Evolutionary conservation across 2,888 invertebrate genomes (phyloP).

Genomic region (Heliconius erato): DNA sequence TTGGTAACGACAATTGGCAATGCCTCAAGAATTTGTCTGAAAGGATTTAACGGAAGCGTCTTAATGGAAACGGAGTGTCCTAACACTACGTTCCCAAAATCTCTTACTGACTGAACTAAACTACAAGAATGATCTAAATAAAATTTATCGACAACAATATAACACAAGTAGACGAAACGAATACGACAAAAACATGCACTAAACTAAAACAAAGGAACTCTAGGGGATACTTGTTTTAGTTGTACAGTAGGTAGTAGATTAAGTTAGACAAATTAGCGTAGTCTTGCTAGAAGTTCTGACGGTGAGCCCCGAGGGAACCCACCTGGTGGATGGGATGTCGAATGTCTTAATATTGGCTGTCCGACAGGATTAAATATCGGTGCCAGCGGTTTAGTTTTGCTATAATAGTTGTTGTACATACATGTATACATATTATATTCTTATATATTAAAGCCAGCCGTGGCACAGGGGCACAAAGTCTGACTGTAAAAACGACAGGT

Average conservation of each 20-base stretch:
- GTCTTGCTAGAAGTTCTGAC: slow-evolving; percentile 48
- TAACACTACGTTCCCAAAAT: too few species aligned
- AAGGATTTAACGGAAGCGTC: too few species aligned
- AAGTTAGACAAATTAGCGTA: slow-evolving; percentile 42
- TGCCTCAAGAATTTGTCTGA: too few species aligned
- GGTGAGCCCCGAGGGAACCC: slow-evolving; percentile 37
- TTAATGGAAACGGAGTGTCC: too few species aligned
- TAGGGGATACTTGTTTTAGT: neutral
- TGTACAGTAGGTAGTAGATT: neutral
- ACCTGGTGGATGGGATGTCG: slow-evolving; percentile 49
- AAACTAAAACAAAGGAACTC: slow-evolving; percentile 12
- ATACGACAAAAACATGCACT: neutral
- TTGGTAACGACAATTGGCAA: too few species aligned
- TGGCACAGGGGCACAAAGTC: too few species aligned
- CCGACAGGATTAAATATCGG: slow-evolving; percentile 21
- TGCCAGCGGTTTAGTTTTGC: slow-evolving; percentile 31
- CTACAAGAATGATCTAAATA: neutral
- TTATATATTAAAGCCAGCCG: neutral
- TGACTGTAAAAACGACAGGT: too few species aligned
- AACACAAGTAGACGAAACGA: neutral
- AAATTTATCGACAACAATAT: neutral
- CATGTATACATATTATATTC: neutral
- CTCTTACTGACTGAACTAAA: too few species aligned
- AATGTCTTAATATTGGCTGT: slow-evolving; percentile 45
- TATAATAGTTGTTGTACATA: neutral